phyloP scores from a whole-genome alignment of 2,113 vertebrate genomes.

The Merops nubicus region DNA sequence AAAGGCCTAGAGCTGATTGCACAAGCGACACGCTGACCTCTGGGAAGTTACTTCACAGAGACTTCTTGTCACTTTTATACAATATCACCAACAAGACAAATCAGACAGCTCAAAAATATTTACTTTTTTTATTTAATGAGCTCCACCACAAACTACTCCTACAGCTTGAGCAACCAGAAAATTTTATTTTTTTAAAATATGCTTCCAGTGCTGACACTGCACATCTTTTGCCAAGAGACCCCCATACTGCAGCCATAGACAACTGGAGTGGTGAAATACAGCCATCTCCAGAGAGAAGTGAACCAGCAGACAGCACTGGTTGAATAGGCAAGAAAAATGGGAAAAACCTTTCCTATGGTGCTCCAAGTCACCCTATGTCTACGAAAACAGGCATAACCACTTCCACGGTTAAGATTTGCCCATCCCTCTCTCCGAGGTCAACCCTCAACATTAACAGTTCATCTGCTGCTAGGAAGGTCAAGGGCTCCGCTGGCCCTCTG shows the following conservation, averaged over 20 bases:
- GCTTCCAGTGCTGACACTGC: neutral
- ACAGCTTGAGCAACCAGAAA: neutral
- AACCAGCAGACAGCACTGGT: neutral
- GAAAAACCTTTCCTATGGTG: neutral
- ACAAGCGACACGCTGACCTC: neutral
- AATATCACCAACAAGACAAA: accelerated
- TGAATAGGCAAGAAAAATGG: neutral
- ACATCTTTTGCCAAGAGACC: neutral
- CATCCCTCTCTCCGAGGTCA: neutral
- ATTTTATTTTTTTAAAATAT: neutral
- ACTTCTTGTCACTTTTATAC: neutral
- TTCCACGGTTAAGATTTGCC: neutral
- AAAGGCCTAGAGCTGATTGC: neutral
- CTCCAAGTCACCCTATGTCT: neutral
- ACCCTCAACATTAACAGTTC: neutral
- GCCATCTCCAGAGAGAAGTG: neutral
- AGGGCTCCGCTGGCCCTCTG: neutral
- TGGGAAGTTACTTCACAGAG: neutral
- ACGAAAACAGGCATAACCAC: neutral
- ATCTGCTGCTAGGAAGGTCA: slow-evolving; percentile 29
- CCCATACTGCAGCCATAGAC: neutral
- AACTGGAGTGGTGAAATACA: neutral
- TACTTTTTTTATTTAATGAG: neutral
- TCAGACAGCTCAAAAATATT: neutral
- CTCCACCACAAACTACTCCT: neutral